phyloP scores from a whole-genome alignment of 1,140 invertebrate species.

The Sitophilus oryzae region DNA sequence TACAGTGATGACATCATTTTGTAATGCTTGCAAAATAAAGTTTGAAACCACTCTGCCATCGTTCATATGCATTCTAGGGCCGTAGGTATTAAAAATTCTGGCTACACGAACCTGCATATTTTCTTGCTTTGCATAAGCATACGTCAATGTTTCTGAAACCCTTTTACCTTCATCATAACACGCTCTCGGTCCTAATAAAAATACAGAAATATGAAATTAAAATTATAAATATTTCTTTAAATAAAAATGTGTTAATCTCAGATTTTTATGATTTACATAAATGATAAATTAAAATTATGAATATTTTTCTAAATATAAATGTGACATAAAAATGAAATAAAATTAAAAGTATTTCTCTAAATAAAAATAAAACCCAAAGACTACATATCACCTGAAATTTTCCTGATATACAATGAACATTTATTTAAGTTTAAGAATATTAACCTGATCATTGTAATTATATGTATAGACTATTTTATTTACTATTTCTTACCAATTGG shows the following conservation, averaged over 20 bases:
- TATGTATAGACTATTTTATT: too few species aligned
- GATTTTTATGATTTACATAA: neutral
- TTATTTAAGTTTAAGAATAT: too few species aligned
- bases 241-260: too few species aligned
- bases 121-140: slow-evolving; percentile 96
- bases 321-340: neutral
- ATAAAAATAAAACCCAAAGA: too few species aligned
- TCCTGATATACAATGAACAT: too few species aligned
- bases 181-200: slow-evolving; percentile 71
- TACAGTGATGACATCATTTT: slow-evolving; percentile 92
- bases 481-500: slow-evolving; percentile 91
- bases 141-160: slow-evolving; percentile 93
- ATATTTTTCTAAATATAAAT: neutral
- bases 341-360: too few species aligned
- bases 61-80: slow-evolving; percentile 99
- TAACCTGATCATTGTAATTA: too few species aligned
- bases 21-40: slow-evolving; percentile 94
- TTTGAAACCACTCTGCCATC: slow-evolving; percentile 98
- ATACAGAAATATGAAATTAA: neutral
- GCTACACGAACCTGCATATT: slow-evolving; percentile 92
- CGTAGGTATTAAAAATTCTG: slow-evolving; percentile 98
- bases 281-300: neutral
- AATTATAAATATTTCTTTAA: neutral
- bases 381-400: too few species aligned
- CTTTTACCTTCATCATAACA: slow-evolving; percentile 99